phyloP scores from a whole-genome alignment of 23 tunicate genomes.

The Botrylloides violaceus region DNA sequence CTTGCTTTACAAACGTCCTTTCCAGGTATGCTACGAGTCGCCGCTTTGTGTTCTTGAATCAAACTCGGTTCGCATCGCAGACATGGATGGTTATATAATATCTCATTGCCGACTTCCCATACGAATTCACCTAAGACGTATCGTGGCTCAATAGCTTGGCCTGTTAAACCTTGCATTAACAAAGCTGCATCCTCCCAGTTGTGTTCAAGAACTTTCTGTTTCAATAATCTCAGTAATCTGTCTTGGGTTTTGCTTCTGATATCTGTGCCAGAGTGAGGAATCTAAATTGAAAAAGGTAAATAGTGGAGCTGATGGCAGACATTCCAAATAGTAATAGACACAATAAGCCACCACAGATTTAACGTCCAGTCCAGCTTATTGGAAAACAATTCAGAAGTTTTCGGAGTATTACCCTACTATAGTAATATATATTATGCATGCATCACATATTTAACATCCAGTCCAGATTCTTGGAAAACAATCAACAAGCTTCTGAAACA shows the following conservation, averaged over 20 bases:
- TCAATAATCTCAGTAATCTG: not conserved
- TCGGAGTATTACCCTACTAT: no score
- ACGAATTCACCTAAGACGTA: not conserved
- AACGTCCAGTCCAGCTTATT: no score
- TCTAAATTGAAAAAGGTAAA: no score
- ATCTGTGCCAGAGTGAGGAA: not conserved
- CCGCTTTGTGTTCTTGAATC: not conserved
- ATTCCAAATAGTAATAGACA: no score
- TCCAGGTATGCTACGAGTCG: not conserved
- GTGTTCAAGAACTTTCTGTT: conserved; percentile 7
- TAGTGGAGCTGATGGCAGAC: no score
- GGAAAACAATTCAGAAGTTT: no score
- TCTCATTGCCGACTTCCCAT: conserved; percentile 19
- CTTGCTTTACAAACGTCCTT: not conserved
- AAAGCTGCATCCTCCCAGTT: conserved; percentile 27
- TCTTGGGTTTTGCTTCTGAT: not conserved
- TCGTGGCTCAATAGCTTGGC: not conserved
- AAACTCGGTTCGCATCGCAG: not conserved
- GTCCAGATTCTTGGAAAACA: no score
- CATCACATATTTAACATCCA: no score
- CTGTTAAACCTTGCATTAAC: conserved; percentile 17
- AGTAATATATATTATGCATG: no score
- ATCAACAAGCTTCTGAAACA: no score
- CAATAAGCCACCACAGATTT: no score
- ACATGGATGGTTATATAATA: conserved; percentile 11